Percentiles rank a stretch among this genome's conserved stretches.
Conservation (phyloP, 2,113 vertebrate species). For the Embiotoca jacksoni region DNA sequence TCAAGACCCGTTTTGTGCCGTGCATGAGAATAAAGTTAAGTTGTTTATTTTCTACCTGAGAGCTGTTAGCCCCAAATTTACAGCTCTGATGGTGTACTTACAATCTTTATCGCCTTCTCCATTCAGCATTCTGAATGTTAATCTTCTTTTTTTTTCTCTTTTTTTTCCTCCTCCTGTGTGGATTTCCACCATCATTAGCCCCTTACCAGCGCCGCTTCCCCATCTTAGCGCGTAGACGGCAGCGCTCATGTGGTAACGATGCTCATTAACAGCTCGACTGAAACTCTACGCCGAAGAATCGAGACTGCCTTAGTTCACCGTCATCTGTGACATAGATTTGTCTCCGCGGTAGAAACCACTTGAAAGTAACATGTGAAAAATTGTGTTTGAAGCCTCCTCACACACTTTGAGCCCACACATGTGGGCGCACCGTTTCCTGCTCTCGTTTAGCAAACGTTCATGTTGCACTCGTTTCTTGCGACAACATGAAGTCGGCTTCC, state of each 20-base stretch:
- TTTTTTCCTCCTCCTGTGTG: background rate
- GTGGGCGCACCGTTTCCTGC: conserved; percentile 33
- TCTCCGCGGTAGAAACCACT: conserved; percentile 23
- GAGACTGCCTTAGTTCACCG: background rate
- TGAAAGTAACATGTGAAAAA: background rate
- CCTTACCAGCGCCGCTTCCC: background rate
- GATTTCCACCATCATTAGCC: background rate
- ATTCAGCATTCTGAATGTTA: conserved; percentile 38
- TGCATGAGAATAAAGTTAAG: conserved; percentile 40
- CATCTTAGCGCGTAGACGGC: background rate
- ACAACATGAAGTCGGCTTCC: background rate
- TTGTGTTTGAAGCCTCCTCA: background rate
- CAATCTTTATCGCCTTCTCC: conserved; percentile 6
- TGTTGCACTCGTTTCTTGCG: background rate
- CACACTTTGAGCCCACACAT: conserved; percentile 27
- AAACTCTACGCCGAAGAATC: conserved; percentile 2
- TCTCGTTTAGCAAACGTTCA: conserved; percentile 11
- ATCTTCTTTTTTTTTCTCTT: background rate
- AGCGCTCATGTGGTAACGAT: conserved; percentile 4
- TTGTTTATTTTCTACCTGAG: conserved; percentile 46
- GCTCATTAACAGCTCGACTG: conserved; percentile 44
- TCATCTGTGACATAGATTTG: conserved; percentile 37
- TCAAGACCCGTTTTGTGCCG: conserved; percentile 15
- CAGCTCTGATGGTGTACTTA: conserved; percentile 45
- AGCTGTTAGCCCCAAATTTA: conserved; percentile 25